A percentile compares a stretch with the other conserved stretches of the same genome.
phyloP scores from a whole-genome alignment of 1,140 invertebrate genomes.

The Eumeta japonica region DNA sequence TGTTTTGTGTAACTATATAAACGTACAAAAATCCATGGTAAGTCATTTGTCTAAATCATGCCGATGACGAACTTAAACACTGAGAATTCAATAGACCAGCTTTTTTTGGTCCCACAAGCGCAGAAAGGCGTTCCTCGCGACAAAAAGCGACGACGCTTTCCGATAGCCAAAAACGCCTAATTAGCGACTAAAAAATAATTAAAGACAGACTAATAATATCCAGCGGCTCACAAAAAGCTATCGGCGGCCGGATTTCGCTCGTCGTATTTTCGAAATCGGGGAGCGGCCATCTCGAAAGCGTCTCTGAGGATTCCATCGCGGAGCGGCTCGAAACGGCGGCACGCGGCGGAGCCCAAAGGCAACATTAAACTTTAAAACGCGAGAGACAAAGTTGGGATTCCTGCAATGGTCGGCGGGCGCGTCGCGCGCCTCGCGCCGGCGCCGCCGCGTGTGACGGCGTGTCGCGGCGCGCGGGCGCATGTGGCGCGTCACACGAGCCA shows the following conservation, averaged over 20 bases:
- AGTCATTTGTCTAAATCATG: not conserved
- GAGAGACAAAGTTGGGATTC: too few species aligned
- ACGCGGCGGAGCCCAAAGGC: too few species aligned
- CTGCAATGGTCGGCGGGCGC: too few species aligned
- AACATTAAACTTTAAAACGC: too few species aligned
- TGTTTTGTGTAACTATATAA: too few species aligned
- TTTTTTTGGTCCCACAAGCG: not conserved
- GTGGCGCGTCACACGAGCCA: constrained; percentile 23
- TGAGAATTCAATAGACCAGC: not conserved
- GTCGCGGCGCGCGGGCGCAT: constrained; percentile 10
- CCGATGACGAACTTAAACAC: not conserved
- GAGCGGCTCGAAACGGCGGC: constrained; percentile 10
- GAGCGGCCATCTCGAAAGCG: constrained; percentile 38
- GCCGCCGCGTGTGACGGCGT: constrained; percentile 12
- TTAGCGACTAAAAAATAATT: constrained; percentile 43
- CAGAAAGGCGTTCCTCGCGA: not conserved
- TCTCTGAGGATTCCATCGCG: constrained; percentile 1
- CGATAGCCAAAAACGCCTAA: constrained; percentile 24
- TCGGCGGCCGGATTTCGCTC: constrained; percentile 43
- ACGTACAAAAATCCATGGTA: too few species aligned
- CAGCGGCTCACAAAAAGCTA: constrained; percentile 34
- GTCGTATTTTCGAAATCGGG: constrained; percentile 53
- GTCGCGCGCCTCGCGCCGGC: constrained; percentile 6
- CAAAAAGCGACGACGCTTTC: not conserved
- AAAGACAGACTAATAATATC: constrained; percentile 34